Evolutionary conservation across 2,113 vertebrate genomes (phyloP).

Genomic region (Dinomys branickii): DNA sequence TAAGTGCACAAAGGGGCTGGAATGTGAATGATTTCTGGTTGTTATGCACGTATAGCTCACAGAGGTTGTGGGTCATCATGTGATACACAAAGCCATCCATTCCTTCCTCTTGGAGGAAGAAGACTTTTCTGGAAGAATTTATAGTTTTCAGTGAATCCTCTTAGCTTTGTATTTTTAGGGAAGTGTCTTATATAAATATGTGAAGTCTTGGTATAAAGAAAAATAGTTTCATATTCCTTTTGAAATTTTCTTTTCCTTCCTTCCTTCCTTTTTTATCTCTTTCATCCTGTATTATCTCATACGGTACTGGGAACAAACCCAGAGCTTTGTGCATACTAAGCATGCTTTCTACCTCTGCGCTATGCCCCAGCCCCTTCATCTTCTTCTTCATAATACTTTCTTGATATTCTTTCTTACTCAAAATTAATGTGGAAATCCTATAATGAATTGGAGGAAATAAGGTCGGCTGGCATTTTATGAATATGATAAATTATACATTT

Average conservation of each 20-base stretch:
- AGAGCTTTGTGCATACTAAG: neutral
- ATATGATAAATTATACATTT: conserved; percentile 13
- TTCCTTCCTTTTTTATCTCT: neutral
- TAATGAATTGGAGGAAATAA: conserved; percentile 19
- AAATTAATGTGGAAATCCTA: conserved; percentile 55
- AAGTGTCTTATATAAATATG: conserved; percentile 4
- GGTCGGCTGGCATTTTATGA: neutral
- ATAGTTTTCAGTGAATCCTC: conserved; percentile 1
- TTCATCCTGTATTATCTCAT: neutral
- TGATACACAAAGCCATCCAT: conserved; percentile 1
- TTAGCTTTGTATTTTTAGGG: conserved; percentile 37
- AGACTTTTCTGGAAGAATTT: neutral
- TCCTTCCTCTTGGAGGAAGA: neutral
- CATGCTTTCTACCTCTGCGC: neutral
- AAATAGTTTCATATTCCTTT: conserved; percentile 32
- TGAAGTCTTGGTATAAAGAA: conserved; percentile 38
- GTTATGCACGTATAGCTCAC: neutral
- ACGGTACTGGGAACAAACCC: neutral
- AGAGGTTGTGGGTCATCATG: neutral
- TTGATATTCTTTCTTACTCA: neutral
- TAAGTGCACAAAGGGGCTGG: neutral
- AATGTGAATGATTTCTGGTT: neutral
- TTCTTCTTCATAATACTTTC: neutral
- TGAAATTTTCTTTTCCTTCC: neutral
- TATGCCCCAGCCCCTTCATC: neutral